Conservation (phyloP, 2,888 invertebrate genomes). For the Meta bourneti region DNA sequence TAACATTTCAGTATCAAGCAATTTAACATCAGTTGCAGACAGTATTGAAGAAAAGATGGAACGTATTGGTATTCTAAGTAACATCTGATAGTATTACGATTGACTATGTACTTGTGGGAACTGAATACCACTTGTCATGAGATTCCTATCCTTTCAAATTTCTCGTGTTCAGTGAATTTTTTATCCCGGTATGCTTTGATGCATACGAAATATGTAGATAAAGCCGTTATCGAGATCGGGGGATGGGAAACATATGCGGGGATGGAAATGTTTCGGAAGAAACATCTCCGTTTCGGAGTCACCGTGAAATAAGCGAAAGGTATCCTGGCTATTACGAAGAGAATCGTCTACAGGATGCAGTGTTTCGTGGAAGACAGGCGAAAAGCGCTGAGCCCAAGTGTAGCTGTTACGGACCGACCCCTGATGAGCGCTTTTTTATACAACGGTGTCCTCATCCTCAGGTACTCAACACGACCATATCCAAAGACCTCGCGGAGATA, state of each 20-base stretch:
- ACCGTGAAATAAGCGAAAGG: conserved; percentile 33
- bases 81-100: conserved; percentile 1
- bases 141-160: neutral
- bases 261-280: conserved; percentile 59
- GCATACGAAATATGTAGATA: conserved; percentile 20
- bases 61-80: neutral
- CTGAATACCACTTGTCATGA: neutral
- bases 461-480: conserved; percentile 83
- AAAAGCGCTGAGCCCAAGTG: conserved; percentile 56
- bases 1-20: too few relatives aligned
- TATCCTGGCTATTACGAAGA: conserved; percentile 70
- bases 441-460: conserved; percentile 78
- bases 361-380: conserved; percentile 51
- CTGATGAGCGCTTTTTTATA: conserved; percentile 72
- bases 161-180: neutral
- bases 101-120: conserved; percentile 59
- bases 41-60: too few relatives aligned
- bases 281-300: neutral
- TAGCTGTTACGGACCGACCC: conserved; percentile 72
- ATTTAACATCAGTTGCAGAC: too few relatives aligned
- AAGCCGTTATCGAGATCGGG: conserved; percentile 3
- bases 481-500: conserved; percentile 82
- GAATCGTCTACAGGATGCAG: conserved; percentile 51
- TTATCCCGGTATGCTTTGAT: neutral
- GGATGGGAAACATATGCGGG: conserved; percentile 73